Percentiles rank a stretch among this genome's conserved stretches.
These are phyloP conservation scores for Steinernema feltiae DNA, from an alignment of 1,140 invertebrate genomes.

Conservation along the genomic window DNA sequence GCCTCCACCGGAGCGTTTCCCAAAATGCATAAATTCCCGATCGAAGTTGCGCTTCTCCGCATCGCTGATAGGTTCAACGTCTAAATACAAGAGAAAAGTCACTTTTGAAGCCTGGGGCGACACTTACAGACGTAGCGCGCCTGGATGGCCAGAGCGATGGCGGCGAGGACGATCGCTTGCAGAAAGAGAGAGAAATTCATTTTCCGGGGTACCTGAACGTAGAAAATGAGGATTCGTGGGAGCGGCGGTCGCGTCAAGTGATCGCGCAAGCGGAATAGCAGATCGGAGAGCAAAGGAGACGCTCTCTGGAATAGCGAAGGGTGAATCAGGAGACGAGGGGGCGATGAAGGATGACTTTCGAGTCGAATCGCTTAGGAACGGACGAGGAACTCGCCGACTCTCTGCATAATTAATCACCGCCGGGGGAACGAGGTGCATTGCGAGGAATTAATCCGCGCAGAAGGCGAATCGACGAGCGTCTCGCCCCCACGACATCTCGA, in stretches of 20 bases:
- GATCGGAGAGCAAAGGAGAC: no score
- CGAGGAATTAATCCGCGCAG: neutral
- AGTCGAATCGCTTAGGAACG: no score
- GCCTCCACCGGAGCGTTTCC: neutral
- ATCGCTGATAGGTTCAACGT: neutral
- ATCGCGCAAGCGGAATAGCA: no score
- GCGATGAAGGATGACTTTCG: no score
- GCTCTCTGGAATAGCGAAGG: neutral
- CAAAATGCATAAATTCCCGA: conserved; percentile 16
- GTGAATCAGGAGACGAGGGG: neutral
- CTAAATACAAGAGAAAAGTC: no score
- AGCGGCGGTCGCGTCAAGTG: no score
- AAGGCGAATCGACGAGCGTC: neutral
- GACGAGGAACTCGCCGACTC: neutral
- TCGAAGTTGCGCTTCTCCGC: conserved; percentile 15
- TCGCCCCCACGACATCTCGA: neutral
- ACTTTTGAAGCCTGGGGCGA: no score
- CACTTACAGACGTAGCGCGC: conserved; percentile 3
- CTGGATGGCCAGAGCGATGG: neutral
- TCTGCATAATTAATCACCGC: conserved; percentile 11
- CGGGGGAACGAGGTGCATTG: neutral
- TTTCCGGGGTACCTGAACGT: neutral
- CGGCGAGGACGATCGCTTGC: neutral
- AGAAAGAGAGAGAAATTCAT: neutral
- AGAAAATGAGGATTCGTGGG: neutral